Conservation (phyloP, 1,140 invertebrate genomes). For the Nylanderia fulva region DNA sequence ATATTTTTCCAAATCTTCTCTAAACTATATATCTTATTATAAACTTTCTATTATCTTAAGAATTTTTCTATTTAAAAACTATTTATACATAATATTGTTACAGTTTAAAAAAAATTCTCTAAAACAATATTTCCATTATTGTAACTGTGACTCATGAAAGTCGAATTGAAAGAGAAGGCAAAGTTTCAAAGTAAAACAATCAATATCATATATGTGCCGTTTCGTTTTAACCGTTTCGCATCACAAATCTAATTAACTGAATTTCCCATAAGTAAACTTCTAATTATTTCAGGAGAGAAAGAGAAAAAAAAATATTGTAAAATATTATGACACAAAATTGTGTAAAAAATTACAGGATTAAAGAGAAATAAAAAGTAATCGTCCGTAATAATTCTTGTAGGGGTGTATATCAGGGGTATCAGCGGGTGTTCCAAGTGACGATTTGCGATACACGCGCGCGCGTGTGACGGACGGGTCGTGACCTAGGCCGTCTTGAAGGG, state of each 20-base stretch:
- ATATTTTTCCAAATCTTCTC: no score
- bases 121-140: no score
- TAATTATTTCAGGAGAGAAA: neutral
- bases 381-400: constrained; percentile 29
- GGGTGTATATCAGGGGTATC: constrained; percentile 12
- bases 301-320: neutral
- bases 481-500: constrained; percentile 86
- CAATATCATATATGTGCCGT: neutral
- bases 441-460: constrained; percentile 62
- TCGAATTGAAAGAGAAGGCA: neutral
- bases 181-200: neutral
- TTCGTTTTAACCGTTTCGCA: neutral
- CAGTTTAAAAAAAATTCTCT: no score
- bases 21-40: no score
- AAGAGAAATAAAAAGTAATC: neutral
- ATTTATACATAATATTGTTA: no score
- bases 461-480: constrained; percentile 83
- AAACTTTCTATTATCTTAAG: no score
- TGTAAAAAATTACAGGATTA: neutral
- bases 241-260: neutral
- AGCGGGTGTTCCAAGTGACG: constrained; percentile 36
- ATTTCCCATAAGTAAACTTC: neutral
- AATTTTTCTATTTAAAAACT: no score
- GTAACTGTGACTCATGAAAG: neutral
- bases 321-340: no score